A percentile compares a stretch with the other conserved stretches of the same genome.
Conservation (phyloP, 2,113 vertebrate genomes). For the Equus quagga region DNA sequence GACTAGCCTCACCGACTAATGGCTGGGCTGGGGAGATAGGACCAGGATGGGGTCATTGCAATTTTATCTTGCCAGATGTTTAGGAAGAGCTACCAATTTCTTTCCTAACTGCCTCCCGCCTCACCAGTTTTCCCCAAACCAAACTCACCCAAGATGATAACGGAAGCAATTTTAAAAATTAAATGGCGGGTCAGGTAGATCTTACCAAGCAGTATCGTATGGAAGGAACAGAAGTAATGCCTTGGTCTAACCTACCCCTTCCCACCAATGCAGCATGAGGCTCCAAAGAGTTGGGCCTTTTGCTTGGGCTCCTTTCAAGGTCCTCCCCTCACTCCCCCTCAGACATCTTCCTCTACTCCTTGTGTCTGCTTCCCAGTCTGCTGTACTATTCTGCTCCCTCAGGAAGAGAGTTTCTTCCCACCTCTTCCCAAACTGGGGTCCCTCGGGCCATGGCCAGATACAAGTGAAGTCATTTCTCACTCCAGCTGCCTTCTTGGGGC, state of each 20-base stretch:
- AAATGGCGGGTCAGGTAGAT: background rate
- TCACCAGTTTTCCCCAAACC: background rate
- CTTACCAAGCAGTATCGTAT: background rate
- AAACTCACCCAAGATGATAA: background rate
- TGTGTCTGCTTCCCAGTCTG: background rate
- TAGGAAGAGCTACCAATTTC: background rate
- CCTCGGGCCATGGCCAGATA: background rate
- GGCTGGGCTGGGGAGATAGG: background rate
- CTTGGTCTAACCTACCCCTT: background rate
- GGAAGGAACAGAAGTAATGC: background rate
- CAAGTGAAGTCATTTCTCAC: background rate
- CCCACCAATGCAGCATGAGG: background rate
- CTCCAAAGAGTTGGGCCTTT: background rate
- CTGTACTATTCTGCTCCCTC: background rate
- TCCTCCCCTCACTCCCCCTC: background rate
- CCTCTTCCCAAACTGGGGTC: background rate
- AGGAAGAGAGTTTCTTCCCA: background rate
- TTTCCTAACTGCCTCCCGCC: background rate
- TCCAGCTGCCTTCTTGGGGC: background rate
- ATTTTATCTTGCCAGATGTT: background rate
- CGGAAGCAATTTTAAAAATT: background rate
- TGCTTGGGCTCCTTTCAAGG: background rate
- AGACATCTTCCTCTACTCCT: background rate
- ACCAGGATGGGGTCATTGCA: background rate
- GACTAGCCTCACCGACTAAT: background rate